Base-by-base conservation (phyloP, 2,888 invertebrate genomes). In the Harpalus rufipes region DNA sequence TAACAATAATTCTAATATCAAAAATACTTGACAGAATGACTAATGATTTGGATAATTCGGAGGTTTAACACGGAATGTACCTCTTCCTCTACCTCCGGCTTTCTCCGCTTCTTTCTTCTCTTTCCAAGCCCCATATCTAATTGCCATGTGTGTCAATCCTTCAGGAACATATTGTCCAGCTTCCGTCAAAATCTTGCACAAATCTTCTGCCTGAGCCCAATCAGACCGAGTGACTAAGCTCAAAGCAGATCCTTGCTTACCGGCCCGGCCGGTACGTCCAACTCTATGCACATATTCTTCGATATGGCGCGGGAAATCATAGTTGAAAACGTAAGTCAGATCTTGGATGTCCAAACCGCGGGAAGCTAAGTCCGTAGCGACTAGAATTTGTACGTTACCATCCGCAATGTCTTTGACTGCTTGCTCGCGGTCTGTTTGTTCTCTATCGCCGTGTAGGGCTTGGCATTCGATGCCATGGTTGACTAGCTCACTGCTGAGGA, bases 211-310 rank as follows among this genome's bases (percentile, higher is more conserved):
- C 89, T 96, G 94, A 10, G 92, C 93, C 97, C 98, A 97, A 90
- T 98, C 97, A 32, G 91, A 91, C 59, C 95, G 92, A 0, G 97
- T 95, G 86, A 99, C 92, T 88, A 96, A 95, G 82, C 97, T 96
- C 51, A 98, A 93, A 0, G 98, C 95, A 81, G 94, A 94, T 0
- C 99, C 98, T 0, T 93, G 94, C 85, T 94, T 94, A 14, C 98
- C 98, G 14, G 99, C 98, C 85, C 98, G 93, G 0, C 98, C 99
- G 0, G 98, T 99, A 86, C 99, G 93, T 0, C 98, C 98, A n/a
- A 99, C 97, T 86, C 98, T 93, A 90, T 99, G 98, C 0, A 97
- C 97, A 91, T 98, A 99, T 89, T 99, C 98, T 90, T 98, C 98
- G 88, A 98, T 97, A 88, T 98, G 97, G 14, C 95, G 93, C 0